Evolutionary conservation across 2,888 invertebrate genomes (phyloP).

Genomic region (Caprella mutica): DNA sequence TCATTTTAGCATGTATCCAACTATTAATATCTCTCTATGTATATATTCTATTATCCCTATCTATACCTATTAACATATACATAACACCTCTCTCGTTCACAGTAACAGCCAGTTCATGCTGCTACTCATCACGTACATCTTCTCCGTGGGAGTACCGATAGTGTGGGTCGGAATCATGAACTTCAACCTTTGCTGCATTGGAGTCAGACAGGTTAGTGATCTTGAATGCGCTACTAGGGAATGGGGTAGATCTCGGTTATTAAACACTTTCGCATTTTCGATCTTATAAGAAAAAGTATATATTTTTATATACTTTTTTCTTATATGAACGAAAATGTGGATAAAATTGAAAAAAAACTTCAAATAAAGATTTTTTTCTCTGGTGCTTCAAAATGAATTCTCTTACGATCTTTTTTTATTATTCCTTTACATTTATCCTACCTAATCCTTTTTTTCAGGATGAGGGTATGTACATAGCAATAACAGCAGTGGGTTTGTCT

Average conservation of each 20-base stretch:
- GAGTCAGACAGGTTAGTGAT: constrained; percentile 8
- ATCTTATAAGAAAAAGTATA: too few relatives aligned
- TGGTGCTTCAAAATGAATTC: too few relatives aligned
- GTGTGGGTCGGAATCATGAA: constrained; percentile 14
- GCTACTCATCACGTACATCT: constrained; percentile 14
- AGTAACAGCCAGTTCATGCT: constrained; percentile 16
- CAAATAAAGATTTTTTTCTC: too few relatives aligned
- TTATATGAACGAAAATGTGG: too few relatives aligned
- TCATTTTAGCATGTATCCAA: too few relatives aligned
- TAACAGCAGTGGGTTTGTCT: constrained; percentile 17
- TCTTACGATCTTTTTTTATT: not conserved
- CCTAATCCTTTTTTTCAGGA: constrained; percentile 14
- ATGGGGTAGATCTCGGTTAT: not conserved
- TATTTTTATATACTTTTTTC: too few relatives aligned
- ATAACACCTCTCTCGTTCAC: too few relatives aligned
- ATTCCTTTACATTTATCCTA: not conserved
- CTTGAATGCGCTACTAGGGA: not conserved
- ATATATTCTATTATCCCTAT: too few relatives aligned
- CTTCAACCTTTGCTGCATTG: constrained; percentile 7
- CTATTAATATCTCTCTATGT: too few relatives aligned
- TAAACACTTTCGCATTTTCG: not conserved
- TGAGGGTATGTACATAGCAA: constrained; percentile 23
- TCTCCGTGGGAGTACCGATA: constrained; percentile 25
- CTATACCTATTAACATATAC: too few relatives aligned
- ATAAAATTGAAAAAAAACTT: too few relatives aligned